Percentiles rank a stretch among this genome's conserved stretches.
These are phyloP conservation scores for Characodon lateralis DNA, from an alignment of 2,797 vertebrate genomes.

Conservation along the genomic window DNA sequence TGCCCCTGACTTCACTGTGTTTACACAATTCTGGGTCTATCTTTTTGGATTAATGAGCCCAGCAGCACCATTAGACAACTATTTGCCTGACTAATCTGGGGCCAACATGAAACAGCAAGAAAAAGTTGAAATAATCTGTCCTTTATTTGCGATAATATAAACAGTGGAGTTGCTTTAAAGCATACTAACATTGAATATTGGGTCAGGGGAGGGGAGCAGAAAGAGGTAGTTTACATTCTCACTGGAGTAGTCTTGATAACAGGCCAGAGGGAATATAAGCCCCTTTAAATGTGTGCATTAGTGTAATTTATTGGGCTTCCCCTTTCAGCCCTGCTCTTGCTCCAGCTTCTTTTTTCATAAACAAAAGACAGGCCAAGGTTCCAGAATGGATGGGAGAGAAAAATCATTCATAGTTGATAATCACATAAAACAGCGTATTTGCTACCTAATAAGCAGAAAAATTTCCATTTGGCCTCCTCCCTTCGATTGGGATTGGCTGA, in stretches of 20 bases:
- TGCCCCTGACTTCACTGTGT: conserved; percentile 68
- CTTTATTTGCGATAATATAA: conserved; percentile 78
- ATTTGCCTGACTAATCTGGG: conserved; percentile 72
- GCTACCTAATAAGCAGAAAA: conserved; percentile 95
- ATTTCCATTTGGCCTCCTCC: conserved; percentile 91
- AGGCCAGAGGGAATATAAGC: conserved; percentile 83
- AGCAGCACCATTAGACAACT: conserved; percentile 72
- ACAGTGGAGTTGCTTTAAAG: conserved; percentile 74
- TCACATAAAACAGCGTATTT: conserved; percentile 94
- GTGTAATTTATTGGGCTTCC: conserved; percentile 83
- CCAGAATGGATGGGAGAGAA: conserved; percentile 80
- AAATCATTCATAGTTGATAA: conserved; percentile 86
- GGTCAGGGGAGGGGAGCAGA: conserved; percentile 67
- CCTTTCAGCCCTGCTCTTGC: conserved; percentile 76
- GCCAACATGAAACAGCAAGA: conserved; percentile 74
- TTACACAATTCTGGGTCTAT: conserved; percentile 76
- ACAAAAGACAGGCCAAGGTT: conserved; percentile 81
- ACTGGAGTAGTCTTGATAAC: conserved; percentile 80
- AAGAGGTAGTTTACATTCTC: conserved; percentile 86
- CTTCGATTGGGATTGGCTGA: conserved; percentile 89
- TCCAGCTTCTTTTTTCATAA: conserved; percentile 69
- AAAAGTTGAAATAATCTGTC: conserved; percentile 78
- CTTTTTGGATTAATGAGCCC: conserved; percentile 72
- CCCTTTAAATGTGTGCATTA: conserved; percentile 85
- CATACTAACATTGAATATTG: conserved; percentile 84